Evolutionary conservation across 2,113 vertebrate species (phyloP).

Genomic region (Microtus ochrogaster): DNA sequence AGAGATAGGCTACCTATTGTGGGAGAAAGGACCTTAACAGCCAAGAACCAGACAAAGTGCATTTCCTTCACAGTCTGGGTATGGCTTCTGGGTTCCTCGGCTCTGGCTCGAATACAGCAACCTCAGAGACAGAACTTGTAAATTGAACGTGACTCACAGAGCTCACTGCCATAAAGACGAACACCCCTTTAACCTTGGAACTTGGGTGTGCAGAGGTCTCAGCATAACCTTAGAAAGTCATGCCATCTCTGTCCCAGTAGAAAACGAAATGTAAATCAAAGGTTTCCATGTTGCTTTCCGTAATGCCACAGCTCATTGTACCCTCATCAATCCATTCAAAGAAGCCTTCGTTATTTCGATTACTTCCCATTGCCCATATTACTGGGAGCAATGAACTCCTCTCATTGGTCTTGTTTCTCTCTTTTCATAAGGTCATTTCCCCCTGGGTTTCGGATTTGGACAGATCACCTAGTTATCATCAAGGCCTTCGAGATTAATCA

Average conservation of each 20-base stretch:
- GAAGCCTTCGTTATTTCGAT: neutral
- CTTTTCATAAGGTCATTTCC: conserved; percentile 29
- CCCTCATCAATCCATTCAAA: neutral
- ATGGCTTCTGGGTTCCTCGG: neutral
- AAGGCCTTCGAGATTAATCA: conserved; percentile 46
- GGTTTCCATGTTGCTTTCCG: neutral
- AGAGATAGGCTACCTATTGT: neutral
- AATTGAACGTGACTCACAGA: neutral
- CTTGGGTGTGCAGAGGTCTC: conserved; percentile 12
- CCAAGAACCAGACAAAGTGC: neutral
- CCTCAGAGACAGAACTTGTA: neutral
- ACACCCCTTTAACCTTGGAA: neutral
- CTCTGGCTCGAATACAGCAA: neutral
- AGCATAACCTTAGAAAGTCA: conserved; percentile 15
- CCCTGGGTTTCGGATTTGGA: conserved; percentile 6
- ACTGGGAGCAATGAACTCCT: neutral
- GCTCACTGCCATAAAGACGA: neutral
- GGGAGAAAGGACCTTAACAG: neutral
- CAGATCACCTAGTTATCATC: neutral
- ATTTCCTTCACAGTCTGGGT: conserved; percentile 43
- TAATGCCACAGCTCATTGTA: neutral
- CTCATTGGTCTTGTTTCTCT: conserved; percentile 34
- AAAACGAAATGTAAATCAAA: conserved; percentile 61
- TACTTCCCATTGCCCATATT: conserved; percentile 10
- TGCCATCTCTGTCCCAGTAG: neutral